Evolutionary conservation across 2,888 invertebrate genomes (phyloP).

Genomic region (Drosophila mercatorum): DNA sequence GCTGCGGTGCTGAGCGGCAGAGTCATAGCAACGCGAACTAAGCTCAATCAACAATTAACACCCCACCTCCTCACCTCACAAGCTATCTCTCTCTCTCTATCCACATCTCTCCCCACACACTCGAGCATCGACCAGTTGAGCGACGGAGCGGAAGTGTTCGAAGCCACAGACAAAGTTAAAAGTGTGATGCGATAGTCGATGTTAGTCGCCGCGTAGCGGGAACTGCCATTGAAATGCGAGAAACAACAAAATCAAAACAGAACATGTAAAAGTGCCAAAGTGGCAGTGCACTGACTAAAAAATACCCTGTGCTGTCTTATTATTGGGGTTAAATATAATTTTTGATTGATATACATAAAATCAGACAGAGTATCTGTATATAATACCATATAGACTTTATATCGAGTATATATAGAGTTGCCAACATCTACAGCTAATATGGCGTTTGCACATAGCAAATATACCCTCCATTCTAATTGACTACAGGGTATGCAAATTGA

Average conservation of each 20-base stretch:
- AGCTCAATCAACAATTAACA: conserved; percentile 49
- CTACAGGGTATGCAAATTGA: conserved; percentile 13
- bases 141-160: conserved; percentile 64
- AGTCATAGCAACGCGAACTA: conserved; percentile 23
- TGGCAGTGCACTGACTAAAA: neutral
- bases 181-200: conserved; percentile 56
- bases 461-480: neutral
- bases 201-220: conserved; percentile 35
- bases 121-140: conserved; percentile 35
- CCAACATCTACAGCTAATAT: neutral
- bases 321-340: too few relatives aligned
- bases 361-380: too few relatives aligned
- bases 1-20: conserved; percentile 7
- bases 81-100: neutral
- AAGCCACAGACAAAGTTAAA: conserved; percentile 56
- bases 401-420: too few relatives aligned
- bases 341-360: too few relatives aligned
- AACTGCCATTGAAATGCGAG: conserved; percentile 58
- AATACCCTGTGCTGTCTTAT: neutral
- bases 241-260: conserved; percentile 65
- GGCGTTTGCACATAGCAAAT: neutral
- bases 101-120: neutral
- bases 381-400: too few relatives aligned
- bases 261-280: conserved; percentile 29
- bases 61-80: neutral